Conservation (phyloP, 2,113 vertebrate species). For the Marmota flaviventris region DNA sequence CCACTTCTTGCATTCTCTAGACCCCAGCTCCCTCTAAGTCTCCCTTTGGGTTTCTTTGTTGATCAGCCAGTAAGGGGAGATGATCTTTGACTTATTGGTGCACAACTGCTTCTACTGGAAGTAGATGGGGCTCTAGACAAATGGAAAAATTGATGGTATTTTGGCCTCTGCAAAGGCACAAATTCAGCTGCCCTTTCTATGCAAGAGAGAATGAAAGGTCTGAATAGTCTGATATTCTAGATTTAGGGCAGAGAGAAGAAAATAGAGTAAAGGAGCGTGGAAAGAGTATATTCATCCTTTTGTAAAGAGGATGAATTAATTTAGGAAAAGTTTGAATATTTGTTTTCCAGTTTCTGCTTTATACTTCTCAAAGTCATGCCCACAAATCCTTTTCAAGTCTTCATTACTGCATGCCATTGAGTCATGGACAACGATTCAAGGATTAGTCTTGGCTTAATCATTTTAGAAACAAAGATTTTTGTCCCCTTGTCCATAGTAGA, state of each 20-base stretch:
- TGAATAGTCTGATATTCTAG: not conserved
- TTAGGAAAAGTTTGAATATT: not conserved
- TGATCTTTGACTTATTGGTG: not conserved
- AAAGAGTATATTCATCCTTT: not conserved
- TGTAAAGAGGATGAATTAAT: not conserved
- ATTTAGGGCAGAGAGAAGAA: constrained; percentile 11
- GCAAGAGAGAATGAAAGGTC: not conserved
- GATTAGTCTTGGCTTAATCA: not conserved
- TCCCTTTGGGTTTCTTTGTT: not conserved
- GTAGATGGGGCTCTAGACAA: not conserved
- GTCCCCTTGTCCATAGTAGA: not conserved
- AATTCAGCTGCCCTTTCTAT: not conserved
- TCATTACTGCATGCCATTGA: not conserved
- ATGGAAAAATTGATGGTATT: not conserved
- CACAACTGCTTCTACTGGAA: not conserved
- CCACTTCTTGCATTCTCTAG: not conserved
- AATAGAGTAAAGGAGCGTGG: not conserved
- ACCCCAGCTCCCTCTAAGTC: not conserved
- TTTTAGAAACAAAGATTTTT: constrained; percentile 18
- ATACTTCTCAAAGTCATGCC: not conserved
- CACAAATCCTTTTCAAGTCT: not conserved
- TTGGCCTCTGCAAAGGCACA: not conserved
- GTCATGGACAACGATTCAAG: constrained; percentile 17
- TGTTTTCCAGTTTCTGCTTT: constrained; percentile 22
- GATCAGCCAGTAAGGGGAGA: not conserved